A percentile compares a stretch with the other conserved stretches of the same genome.
Evolutionary conservation across 2,888 invertebrate genomes (phyloP).

Genomic region (Drosophila kokeensis): DNA sequence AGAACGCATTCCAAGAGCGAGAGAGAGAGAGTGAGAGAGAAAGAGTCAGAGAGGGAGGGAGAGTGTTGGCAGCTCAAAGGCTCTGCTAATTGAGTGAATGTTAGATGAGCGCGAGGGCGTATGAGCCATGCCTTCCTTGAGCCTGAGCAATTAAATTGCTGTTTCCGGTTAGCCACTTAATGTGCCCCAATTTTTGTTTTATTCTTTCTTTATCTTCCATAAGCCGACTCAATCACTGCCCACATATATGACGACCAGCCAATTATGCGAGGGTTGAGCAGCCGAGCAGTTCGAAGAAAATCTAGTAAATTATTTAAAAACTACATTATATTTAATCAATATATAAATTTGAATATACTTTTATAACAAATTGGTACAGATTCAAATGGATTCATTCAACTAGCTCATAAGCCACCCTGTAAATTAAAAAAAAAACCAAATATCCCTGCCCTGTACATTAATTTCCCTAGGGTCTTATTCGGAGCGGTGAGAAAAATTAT

Average conservation of each 20-base stretch:
- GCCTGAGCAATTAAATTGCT: slow-evolving; percentile 61
- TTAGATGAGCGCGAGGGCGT: slow-evolving; percentile 30
- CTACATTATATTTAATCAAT: neutral
- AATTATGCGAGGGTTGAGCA: neutral
- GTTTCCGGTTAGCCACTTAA: slow-evolving; percentile 46
- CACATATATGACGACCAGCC: neutral
- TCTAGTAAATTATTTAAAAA: slow-evolving; percentile 2
- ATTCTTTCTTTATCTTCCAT: neutral
- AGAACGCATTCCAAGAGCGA: slow-evolving; percentile 52
- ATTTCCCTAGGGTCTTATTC: slow-evolving; percentile 71
- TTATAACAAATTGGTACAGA: neutral
- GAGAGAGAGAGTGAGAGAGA: neutral
- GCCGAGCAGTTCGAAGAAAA: neutral
- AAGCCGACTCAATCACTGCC: slow-evolving; percentile 5
- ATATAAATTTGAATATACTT: neutral
- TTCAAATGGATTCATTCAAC: neutral
- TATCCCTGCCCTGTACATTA: slow-evolving; percentile 42
- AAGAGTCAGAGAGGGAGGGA: neutral
- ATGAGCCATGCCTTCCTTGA: slow-evolving; percentile 36
- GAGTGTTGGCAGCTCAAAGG: slow-evolving; percentile 39
- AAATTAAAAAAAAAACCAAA: neutral
- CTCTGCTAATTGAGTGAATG: slow-evolving; percentile 55
- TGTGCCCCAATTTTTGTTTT: slow-evolving; percentile 8
- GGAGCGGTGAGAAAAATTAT: slow-evolving; percentile 19
- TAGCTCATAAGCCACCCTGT: neutral